A percentile compares a stretch with the other conserved stretches of the same genome.
These are phyloP conservation scores for Agriopis aurantiaria DNA, from an alignment of 2,888 invertebrate species.

Conservation along the genomic window DNA sequence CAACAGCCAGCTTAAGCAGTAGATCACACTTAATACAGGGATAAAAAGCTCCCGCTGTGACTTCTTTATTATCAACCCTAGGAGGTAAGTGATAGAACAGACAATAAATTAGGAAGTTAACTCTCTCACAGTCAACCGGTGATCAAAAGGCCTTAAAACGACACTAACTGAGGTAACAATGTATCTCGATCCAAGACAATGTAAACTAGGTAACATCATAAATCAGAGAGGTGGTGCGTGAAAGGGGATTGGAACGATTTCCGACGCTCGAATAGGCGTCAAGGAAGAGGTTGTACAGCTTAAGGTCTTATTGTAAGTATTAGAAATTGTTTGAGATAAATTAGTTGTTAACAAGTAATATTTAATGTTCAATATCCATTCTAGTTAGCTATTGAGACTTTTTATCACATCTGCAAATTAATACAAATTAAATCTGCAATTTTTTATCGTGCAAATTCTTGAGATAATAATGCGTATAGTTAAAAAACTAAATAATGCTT, in stretches of 20 bases:
- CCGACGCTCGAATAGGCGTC: conserved; percentile 6
- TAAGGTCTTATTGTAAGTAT: not conserved
- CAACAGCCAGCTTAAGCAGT: conserved; percentile 3
- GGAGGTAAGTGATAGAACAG: conserved; percentile 20
- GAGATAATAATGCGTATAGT: too few relatives aligned
- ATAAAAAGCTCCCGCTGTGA: conserved; percentile 19
- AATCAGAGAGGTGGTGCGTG: conserved; percentile 33
- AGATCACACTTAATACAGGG: conserved; percentile 16
- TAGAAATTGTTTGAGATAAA: not conserved
- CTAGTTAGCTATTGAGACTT: too few relatives aligned
- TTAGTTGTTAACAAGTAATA: too few relatives aligned
- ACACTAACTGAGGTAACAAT: conserved; percentile 39
- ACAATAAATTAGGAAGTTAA: conserved; percentile 40
- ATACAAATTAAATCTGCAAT: too few relatives aligned
- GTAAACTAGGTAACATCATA: conserved; percentile 34
- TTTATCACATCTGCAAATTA: too few relatives aligned
- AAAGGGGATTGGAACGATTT: conserved; percentile 24
- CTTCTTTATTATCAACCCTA: conserved; percentile 30
- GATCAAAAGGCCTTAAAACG: conserved; percentile 45
- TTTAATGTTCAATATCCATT: too few relatives aligned
- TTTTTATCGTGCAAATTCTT: too few relatives aligned
- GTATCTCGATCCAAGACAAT: conserved; percentile 30
- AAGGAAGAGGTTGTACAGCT: not conserved
- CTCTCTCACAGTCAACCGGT: conserved; percentile 41
- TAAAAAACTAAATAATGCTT: too few relatives aligned